Conservation (phyloP, 2,797 vertebrate genomes). For the Schizopygopsis malacanthus region DNA sequence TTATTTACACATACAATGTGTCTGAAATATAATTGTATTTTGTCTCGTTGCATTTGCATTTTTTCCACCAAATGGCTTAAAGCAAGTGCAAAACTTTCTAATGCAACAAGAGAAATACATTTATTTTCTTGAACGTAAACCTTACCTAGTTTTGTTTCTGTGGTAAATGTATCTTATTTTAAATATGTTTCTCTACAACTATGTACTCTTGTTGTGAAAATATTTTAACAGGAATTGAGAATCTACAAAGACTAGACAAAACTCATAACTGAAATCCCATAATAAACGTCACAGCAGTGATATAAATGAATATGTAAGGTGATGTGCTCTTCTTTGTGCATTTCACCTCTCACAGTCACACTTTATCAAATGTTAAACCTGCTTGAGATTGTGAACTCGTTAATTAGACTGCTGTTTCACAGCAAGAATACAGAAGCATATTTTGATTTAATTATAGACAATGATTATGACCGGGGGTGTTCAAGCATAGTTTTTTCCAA, state of each 20-base stretch:
- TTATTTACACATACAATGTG: background rate
- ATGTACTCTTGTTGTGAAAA: background rate
- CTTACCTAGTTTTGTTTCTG: background rate
- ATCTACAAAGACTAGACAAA: background rate
- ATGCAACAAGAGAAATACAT: background rate
- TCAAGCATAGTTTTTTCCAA: slow-evolving; percentile 1
- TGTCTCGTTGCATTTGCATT: background rate
- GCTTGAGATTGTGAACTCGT: slow-evolving; percentile 28
- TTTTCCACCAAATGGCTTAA: background rate
- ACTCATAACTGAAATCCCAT: background rate
- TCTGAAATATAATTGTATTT: background rate
- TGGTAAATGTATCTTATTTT: background rate
- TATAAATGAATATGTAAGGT: background rate
- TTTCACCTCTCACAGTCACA: background rate
- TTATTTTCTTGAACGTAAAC: background rate
- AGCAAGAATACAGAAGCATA: slow-evolving; percentile 21
- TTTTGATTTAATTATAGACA: slow-evolving; percentile 28
- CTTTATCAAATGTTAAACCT: slow-evolving; percentile 8
- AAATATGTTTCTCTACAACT: background rate
- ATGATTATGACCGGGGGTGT: slow-evolving; percentile 14
- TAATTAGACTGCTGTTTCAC: slow-evolving; percentile 27
- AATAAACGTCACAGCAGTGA: background rate
- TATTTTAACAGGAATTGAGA: background rate
- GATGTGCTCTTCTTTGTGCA: background rate
- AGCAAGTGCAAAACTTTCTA: background rate